Base-by-base conservation (phyloP, 2,797 vertebrate genomes). In the Propithecus perrieri region DNA sequence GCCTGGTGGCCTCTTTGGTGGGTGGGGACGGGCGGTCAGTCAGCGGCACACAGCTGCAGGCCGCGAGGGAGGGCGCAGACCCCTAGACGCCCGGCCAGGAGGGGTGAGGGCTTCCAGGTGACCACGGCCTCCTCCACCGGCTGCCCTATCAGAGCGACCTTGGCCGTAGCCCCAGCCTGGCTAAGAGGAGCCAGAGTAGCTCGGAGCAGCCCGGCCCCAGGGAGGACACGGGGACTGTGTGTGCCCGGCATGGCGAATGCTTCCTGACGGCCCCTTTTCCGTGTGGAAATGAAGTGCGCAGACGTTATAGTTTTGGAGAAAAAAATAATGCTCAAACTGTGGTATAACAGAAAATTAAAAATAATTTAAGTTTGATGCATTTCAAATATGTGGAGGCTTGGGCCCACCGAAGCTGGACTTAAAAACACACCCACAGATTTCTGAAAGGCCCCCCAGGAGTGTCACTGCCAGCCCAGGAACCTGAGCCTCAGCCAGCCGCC, bases 91-190 rank as follows among this genome's bases (percentile, higher is more conserved):
- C 35, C 18, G n/a, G n/a, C 10, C 0, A 5, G 67, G 67, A 22
- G 13, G 35, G 35, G 67, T 71, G 5, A 41, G 67, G 30, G 20
- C 20, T 71, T 71, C 35, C 1, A 5, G 67, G 67, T 24, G 35
- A 24, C 35, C 67, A 41, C 11, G 35, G 22, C 67, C 67, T 26
- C 35, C 26, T 71, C 67, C 41, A 11, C 20, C 13, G 6, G 67
- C 22, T 24, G 35, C 35, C 20, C 4, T 41, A 35, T 41, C 38
- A 26, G n/a, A 10, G 35, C 9, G 20, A 8, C n/a, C 65, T 35
- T 11, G 4, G 2, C 65, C 1, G 11, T 71, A 2, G 2, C 67
- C 38, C 11, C 22, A 24, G 41, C 10, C 67, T 12, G 5, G 5
- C 11, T 24, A 71, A 71, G 15, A 38, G 67, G 35, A 71, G 35